Base-by-base conservation (phyloP, 2,888 invertebrate species). In the Diadegma fenestrale region DNA sequence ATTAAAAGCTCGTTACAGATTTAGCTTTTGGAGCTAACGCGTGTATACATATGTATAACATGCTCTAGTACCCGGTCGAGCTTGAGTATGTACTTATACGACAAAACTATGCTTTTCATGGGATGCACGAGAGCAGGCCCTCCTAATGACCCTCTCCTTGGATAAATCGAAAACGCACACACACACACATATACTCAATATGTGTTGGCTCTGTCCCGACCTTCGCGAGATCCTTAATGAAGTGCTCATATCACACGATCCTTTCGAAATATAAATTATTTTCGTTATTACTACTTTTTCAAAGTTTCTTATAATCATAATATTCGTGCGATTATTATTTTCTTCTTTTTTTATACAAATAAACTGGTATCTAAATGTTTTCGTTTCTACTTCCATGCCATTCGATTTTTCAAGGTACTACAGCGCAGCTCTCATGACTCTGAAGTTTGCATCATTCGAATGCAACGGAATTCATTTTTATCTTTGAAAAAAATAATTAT, bases 1-100 rank as follows among this genome's bases (percentile, higher is more conserved):
- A 85, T 82, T 82, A 85, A 85, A 79, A 85, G 78, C 78, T 83
- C 73, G 83, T 75, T 69, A 83, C 83, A 63, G 69, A 83, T 83
- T 79, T 75, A 83, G 75, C 79, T 80, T 54, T 69, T 19, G 69
- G 41, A 61, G 78, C 26, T 48, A 45, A 80, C 71, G 19, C 30
- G 17, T 12, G 14, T 6, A 45, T 19, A 22, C 22, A 61, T n/a
- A 48, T 33, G 41, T 8, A 33, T 30, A 37, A 66, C 51, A 77
- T 54, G 2, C 66, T 48, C 76, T 41, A 19, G 17, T 80, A 54
- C n/a, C 14, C 69, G 48, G 22, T 22, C 22, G 51, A 69, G 54
- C 61, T 73, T 61, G 58, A 77, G 58, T 81, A 6, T 48, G 66
- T 48, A 63, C 76, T 80, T 80, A 61, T 48, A 68, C 43, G 51